phyloP scores from a whole-genome alignment of 2,888 invertebrate species.

The Amphipoea oculea region DNA sequence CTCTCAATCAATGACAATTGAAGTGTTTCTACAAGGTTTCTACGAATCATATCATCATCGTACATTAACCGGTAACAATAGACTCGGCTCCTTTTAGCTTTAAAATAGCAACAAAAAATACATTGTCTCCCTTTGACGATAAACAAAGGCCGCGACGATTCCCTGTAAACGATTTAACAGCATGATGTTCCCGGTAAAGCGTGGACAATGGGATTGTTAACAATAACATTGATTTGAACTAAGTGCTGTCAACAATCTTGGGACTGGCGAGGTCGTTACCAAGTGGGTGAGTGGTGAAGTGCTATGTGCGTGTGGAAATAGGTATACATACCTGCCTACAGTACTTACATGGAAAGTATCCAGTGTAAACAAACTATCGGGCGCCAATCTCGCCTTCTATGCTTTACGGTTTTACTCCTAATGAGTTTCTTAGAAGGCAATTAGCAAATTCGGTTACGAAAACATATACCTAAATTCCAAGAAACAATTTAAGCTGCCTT shows the following conservation, averaged over 20 bases:
- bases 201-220: conserved; percentile 83
- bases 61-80: conserved; percentile 78
- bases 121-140: conserved; percentile 81
- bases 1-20: conserved; percentile 59
- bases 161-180: conserved; percentile 81
- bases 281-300: conserved; percentile 30
- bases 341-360: background rate
- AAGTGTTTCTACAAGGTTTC: conserved; percentile 64
- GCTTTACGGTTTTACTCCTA: conserved; percentile 13
- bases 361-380: conserved; percentile 3
- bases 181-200: conserved; percentile 77
- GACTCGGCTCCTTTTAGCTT: conserved; percentile 72
- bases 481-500: conserved; percentile 18
- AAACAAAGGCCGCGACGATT: conserved; percentile 81
- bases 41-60: conserved; percentile 68
- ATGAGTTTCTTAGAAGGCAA: conserved; percentile 36
- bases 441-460: conserved; percentile 18
- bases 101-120: conserved; percentile 74
- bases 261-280: conserved; percentile 30
- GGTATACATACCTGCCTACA: background rate
- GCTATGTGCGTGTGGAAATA: conserved; percentile 6
- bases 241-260: conserved; percentile 55
- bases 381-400: background rate
- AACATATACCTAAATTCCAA: conserved; percentile 29
- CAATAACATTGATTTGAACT: conserved; percentile 68